Conservation (phyloP, 2,888 invertebrate genomes). For the Ichneumoninae sp. region DNA sequence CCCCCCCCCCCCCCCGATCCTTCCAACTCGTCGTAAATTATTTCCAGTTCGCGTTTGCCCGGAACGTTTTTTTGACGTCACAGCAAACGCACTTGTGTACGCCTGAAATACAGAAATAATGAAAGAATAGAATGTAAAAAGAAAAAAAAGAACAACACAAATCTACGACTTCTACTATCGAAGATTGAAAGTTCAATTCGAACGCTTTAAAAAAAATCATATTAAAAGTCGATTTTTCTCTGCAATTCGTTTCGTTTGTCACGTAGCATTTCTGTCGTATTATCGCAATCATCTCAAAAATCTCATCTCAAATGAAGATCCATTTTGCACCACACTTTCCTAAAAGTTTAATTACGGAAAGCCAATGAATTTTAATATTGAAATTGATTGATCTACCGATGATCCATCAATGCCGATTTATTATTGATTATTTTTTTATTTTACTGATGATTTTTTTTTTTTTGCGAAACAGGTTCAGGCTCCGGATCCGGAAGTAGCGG, state of each 20-base stretch:
- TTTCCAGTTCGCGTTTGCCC: slow-evolving; percentile 44
- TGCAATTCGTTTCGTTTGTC: too few relatives aligned
- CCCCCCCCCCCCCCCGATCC: slow-evolving; percentile 21
- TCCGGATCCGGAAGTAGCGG: slow-evolving; percentile 85
- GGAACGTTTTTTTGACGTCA: background rate
- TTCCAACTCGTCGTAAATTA: slow-evolving; percentile 52
- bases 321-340: background rate
- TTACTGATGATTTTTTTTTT: background rate
- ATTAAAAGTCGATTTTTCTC: too few relatives aligned
- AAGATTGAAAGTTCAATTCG: background rate
- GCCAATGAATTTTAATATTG: background rate
- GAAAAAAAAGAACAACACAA: background rate
- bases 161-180: background rate
- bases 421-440: background rate
- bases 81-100: background rate
- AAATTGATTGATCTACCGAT: background rate
- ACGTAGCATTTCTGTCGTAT: too few relatives aligned
- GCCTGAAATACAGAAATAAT: background rate
- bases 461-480: slow-evolving; percentile 79
- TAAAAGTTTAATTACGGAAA: background rate
- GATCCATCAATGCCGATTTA: background rate
- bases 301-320: too few relatives aligned
- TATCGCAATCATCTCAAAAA: background rate
- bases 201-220: too few relatives aligned
- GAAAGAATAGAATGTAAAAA: background rate